Conservation (phyloP, 23 tunicate genomes). For the Corella eumyota region DNA sequence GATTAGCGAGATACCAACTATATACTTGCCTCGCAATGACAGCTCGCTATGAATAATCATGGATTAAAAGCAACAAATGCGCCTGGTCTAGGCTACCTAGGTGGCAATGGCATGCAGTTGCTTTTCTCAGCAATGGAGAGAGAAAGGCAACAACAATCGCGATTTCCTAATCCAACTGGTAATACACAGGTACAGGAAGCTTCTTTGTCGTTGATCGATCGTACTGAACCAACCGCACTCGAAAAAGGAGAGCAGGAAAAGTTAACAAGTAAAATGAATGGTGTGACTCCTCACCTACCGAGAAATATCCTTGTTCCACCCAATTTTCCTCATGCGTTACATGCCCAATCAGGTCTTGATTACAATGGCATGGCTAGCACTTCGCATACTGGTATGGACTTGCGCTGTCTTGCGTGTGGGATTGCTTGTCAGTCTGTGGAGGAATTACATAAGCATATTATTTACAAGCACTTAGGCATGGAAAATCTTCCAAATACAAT, state of each 20-base stretch:
- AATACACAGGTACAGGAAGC: too few species aligned
- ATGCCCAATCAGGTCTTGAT: background rate
- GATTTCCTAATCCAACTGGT: too few species aligned
- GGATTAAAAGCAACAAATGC: too few species aligned
- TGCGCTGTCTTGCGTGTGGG: slow-evolving; percentile 23
- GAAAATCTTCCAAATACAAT: background rate
- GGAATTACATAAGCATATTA: slow-evolving; percentile 16
- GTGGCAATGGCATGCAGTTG: slow-evolving; percentile 30
- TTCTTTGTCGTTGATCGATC: background rate
- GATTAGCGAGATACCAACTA: too few species aligned
- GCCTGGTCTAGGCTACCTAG: background rate
- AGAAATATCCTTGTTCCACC: background rate
- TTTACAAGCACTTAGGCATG: slow-evolving; percentile 4
- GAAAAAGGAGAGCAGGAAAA: background rate
- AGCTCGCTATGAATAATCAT: too few species aligned
- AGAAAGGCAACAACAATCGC: slow-evolving; percentile 11
- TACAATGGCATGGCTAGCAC: too few species aligned
- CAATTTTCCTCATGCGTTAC: background rate
- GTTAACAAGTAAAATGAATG: background rate
- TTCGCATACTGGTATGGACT: background rate
- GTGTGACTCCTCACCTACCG: background rate
- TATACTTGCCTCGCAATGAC: too few species aligned
- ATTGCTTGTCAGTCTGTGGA: slow-evolving; percentile 11
- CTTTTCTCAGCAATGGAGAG: slow-evolving; percentile 29
- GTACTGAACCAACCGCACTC: background rate